Conservation (phyloP, 2,888 invertebrate species). For the Cantharis rustica region DNA sequence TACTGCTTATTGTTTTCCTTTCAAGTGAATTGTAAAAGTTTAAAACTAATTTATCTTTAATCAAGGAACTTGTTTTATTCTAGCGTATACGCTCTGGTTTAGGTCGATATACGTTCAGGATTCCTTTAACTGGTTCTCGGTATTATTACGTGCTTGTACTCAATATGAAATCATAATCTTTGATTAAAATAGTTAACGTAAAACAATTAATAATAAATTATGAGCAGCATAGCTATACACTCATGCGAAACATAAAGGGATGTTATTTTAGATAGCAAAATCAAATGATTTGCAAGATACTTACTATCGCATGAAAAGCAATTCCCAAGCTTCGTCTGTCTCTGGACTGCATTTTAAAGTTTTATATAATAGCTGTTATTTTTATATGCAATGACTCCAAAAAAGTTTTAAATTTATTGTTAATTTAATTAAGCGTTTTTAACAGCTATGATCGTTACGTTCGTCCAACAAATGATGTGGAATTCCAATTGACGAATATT, state of each 20-base stretch:
- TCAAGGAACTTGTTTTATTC: conserved; percentile 2
- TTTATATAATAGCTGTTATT: not conserved
- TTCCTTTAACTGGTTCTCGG: conserved; percentile 1
- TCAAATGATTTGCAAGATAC: not conserved
- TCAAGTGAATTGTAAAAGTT: conserved; percentile 1
- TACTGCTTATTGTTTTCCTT: conserved; percentile 1
- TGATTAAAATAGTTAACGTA: not conserved
- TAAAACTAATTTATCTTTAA: conserved; percentile 4
- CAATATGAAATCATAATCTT: not conserved
- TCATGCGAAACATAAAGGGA: not conserved
- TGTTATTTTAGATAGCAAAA: not conserved
- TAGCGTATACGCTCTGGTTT: conserved; percentile 4
- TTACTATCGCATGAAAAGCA: not conserved
- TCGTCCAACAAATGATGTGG: no score
- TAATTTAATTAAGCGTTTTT: no score
- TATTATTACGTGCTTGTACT: conserved; percentile 2
- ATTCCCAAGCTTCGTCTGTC: not conserved
- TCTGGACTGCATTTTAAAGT: not conserved
- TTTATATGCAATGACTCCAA: not conserved
- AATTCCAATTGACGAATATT: not conserved
- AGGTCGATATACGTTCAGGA: conserved; percentile 1
- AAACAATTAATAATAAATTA: not conserved
- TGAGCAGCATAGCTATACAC: not conserved
- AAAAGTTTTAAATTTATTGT: not conserved
- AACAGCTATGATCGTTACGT: no score